These are phyloP conservation scores for Parnassius mnemosyne DNA, from an alignment of 2,888 invertebrate genomes.

Conservation along the genomic window DNA sequence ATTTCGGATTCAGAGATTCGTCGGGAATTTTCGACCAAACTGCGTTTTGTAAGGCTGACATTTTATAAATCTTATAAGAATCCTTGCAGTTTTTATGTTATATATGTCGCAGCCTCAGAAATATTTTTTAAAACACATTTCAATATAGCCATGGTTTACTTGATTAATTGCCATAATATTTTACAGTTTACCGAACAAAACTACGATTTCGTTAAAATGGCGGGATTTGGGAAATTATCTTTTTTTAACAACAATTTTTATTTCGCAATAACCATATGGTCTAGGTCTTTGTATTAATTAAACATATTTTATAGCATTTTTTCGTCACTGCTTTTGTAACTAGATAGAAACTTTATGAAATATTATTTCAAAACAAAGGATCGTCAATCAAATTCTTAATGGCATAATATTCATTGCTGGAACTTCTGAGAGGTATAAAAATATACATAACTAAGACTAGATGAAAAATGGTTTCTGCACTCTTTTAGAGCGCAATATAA, in stretches of 20 bases:
- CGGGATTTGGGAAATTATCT: conserved; percentile 30
- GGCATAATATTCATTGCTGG: conserved; percentile 63
- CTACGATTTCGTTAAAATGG: conserved; percentile 29
- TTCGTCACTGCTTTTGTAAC: too few species aligned
- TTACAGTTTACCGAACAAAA: conserved; percentile 43
- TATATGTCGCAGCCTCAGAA: conserved; percentile 36
- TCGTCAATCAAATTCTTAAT: conserved; percentile 66
- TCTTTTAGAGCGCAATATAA: conserved; percentile 49
- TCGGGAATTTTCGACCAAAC: conserved; percentile 51
- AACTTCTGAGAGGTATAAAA: conserved; percentile 55
- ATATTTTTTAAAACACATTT: conserved; percentile 43
- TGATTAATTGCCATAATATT: conserved; percentile 31
- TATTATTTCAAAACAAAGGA: conserved; percentile 65
- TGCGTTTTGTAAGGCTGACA: conserved; percentile 61
- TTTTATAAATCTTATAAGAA: conserved; percentile 44
- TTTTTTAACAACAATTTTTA: not conserved
- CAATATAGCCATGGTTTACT: conserved; percentile 48
- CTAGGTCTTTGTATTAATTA: conserved; percentile 5
- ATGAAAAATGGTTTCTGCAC: conserved; percentile 57
- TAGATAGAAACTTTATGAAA: not conserved
- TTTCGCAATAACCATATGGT: conserved; percentile 5
- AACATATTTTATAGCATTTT: not conserved
- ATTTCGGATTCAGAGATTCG: conserved; percentile 56
- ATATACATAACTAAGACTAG: conserved; percentile 63
- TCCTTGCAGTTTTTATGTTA: conserved; percentile 45